A percentile compares a stretch with the other conserved stretches of the same genome.
These are phyloP conservation scores for Venusia cambrica DNA, from an alignment of 2,888 invertebrate species.

Conservation along the genomic window DNA sequence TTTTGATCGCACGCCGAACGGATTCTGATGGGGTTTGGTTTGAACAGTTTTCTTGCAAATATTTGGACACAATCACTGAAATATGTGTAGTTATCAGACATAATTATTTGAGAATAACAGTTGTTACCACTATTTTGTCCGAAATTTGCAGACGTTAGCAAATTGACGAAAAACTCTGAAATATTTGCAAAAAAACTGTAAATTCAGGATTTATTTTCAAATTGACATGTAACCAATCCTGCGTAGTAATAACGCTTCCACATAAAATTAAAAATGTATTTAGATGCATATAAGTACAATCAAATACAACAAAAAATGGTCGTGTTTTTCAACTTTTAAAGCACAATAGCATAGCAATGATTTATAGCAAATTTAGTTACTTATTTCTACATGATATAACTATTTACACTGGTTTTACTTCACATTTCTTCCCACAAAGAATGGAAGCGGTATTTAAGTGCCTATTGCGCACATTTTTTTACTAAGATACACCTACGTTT, in stretches of 20 bases:
- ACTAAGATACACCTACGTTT: too few species aligned
- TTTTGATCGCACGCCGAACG: conserved; percentile 15
- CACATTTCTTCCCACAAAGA: conserved; percentile 26
- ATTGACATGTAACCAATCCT: conserved; percentile 42
- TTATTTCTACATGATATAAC: conserved; percentile 36
- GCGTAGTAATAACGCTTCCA: conserved; percentile 50
- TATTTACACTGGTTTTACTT: conserved; percentile 27
- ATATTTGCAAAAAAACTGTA: neutral
- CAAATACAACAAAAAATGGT: conserved; percentile 40
- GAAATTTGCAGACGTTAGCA: too few species aligned
- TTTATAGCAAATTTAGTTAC: conserved; percentile 54
- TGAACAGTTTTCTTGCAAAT: too few species aligned
- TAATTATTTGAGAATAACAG: too few species aligned
- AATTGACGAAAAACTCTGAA: too few species aligned
- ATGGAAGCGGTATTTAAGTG: conserved; percentile 26
- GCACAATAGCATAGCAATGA: conserved; percentile 38
- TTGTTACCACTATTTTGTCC: too few species aligned
- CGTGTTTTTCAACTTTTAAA: conserved; percentile 16
- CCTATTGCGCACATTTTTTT: neutral
- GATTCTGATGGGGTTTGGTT: conserved; percentile 20
- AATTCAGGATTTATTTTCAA: neutral
- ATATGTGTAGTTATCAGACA: too few species aligned
- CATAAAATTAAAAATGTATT: conserved; percentile 40
- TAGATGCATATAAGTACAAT: conserved; percentile 68
- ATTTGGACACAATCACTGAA: neutral